Percentiles rank a stretch among this genome's conserved stretches.
These are phyloP conservation scores for Odobenus rosmarus DNA, from an alignment of 2,113 vertebrate species.

Conservation along the genomic window DNA sequence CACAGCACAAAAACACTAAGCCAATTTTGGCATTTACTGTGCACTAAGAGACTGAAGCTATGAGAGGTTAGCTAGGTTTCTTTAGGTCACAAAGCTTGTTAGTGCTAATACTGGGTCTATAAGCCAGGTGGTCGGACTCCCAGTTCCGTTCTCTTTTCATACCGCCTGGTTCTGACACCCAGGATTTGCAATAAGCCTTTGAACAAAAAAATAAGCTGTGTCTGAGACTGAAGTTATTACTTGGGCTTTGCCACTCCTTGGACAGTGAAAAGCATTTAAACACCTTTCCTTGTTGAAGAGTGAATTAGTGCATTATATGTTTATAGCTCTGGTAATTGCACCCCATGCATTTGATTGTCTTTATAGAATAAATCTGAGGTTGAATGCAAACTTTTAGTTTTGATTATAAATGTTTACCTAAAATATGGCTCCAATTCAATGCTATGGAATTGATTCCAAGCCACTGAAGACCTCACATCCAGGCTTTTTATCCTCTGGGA, in stretches of 20 bases:
- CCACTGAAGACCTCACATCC: background rate
- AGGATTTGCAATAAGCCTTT: slow-evolving; percentile 75
- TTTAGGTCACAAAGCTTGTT: slow-evolving; percentile 67
- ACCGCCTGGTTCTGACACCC: slow-evolving; percentile 57
- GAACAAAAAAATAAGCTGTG: slow-evolving; percentile 80
- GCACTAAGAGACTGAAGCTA: background rate
- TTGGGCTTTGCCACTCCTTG: slow-evolving; percentile 76
- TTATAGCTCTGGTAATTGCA: slow-evolving; percentile 57
- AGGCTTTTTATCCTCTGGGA: background rate
- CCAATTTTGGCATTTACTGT: background rate
- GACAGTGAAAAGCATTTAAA: slow-evolving; percentile 81
- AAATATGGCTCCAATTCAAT: slow-evolving; percentile 54
- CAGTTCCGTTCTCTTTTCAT: background rate
- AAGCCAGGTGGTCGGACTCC: slow-evolving; percentile 51
- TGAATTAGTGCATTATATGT: slow-evolving; percentile 63
- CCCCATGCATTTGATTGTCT: slow-evolving; percentile 33
- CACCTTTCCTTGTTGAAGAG: slow-evolving; percentile 72
- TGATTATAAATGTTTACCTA: slow-evolving; percentile 68
- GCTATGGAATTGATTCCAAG: slow-evolving; percentile 32
- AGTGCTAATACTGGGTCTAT: slow-evolving; percentile 59
- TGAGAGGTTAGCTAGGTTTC: slow-evolving; percentile 59
- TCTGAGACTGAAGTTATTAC: slow-evolving; percentile 80
- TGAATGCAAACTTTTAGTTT: slow-evolving; percentile 37
- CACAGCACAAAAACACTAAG: background rate
- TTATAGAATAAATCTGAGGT: slow-evolving; percentile 55